Evolutionary conservation across 2,797 vertebrate genomes (phyloP).

Genomic region (Telmatherina bonti): DNA sequence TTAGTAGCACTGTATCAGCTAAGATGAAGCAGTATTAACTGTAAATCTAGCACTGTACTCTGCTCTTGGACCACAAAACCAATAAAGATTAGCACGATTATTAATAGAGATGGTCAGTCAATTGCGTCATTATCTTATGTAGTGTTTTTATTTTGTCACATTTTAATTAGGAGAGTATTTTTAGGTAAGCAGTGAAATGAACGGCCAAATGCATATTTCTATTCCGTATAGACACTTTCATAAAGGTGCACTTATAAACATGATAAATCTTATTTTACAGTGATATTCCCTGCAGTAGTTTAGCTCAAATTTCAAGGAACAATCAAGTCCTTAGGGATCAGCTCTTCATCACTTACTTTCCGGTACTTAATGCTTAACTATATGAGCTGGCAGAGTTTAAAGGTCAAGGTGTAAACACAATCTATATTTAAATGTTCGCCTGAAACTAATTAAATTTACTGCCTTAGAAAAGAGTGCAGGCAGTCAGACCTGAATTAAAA

Average conservation of each 20-base stretch:
- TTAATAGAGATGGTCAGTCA: neutral
- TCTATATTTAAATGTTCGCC: conserved; percentile 73
- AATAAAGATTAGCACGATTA: conserved; percentile 5
- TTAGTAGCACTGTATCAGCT: conserved; percentile 3
- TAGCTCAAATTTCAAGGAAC: conserved; percentile 11
- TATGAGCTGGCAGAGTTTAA: conserved; percentile 57
- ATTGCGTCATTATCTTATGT: neutral
- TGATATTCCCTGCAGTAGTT: neutral
- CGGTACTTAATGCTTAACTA: conserved; percentile 43
- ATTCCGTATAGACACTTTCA: neutral
- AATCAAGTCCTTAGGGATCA: conserved; percentile 34
- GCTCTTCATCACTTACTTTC: conserved; percentile 32
- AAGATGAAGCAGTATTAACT: neutral
- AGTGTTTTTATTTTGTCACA: neutral
- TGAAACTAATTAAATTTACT: conserved; percentile 50
- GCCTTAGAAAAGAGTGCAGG: neutral
- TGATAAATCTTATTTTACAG: neutral
- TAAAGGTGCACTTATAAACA: neutral
- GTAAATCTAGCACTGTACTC: neutral
- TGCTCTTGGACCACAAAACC: neutral
- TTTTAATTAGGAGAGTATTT: neutral
- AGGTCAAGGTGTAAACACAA: conserved; percentile 62
- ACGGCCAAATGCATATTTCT: neutral
- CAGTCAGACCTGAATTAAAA: neutral
- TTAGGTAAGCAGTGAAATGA: neutral